Evolutionary conservation across 2,797 vertebrate genomes (phyloP).

Genomic region (Hyperoplus immaculatus): DNA sequence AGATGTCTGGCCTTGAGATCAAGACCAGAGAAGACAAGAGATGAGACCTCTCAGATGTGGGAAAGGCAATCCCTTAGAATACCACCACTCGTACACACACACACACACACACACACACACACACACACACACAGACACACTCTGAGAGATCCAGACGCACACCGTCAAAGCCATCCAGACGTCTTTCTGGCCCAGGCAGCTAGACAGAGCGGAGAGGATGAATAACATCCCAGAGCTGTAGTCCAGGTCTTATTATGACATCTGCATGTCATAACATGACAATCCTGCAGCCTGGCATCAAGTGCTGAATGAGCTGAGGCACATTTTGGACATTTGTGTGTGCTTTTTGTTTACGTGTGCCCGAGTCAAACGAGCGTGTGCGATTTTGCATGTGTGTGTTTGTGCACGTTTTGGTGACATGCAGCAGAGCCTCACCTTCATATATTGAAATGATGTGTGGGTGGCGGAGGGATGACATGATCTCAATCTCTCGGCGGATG

Average conservation of each 20-base stretch:
- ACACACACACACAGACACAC: slow-evolving; percentile 31
- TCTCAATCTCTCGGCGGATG: slow-evolving; percentile 98
- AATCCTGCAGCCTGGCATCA: slow-evolving; percentile 60
- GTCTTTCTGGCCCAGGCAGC: slow-evolving; percentile 56
- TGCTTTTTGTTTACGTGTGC: slow-evolving; percentile 42
- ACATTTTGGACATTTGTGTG: slow-evolving; percentile 31
- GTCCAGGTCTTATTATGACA: slow-evolving; percentile 76
- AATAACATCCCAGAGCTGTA: slow-evolving; percentile 79
- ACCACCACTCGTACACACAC: slow-evolving; percentile 61
- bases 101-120: slow-evolving; percentile 46
- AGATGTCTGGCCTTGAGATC: slow-evolving; percentile 87
- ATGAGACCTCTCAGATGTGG: slow-evolving; percentile 85
- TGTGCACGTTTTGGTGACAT: slow-evolving; percentile 81
- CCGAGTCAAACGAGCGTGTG: slow-evolving; percentile 19
- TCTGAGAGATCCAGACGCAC: slow-evolving; percentile 51
- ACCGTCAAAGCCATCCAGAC: slow-evolving; percentile 61
- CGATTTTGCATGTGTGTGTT: slow-evolving; percentile 24
- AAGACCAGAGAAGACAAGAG: slow-evolving; percentile 80
- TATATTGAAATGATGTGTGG: slow-evolving; percentile 97
- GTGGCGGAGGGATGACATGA: slow-evolving; percentile 98
- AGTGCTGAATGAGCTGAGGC: slow-evolving; percentile 43
- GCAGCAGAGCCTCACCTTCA: slow-evolving; percentile 96
- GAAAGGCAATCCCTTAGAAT: slow-evolving; percentile 79
- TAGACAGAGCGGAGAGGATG: slow-evolving; percentile 72
- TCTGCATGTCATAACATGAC: slow-evolving; percentile 77